These are phyloP conservation scores for Odontocolon sp. DNA, from an alignment of 2,888 invertebrate genomes.

Conservation along the genomic window DNA sequence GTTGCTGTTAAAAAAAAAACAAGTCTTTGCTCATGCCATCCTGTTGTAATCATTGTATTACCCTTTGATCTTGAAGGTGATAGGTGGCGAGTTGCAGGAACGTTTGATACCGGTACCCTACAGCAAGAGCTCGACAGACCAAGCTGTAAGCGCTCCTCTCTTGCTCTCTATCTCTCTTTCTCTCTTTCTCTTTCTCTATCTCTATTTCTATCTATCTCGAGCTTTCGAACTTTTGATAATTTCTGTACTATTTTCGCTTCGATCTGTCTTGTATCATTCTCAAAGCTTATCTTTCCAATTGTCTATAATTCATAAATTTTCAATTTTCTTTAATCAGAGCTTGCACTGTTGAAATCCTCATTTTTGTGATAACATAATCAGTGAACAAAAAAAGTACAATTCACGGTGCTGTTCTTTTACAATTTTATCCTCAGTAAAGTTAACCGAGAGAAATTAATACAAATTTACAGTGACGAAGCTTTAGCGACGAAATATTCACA, in stretches of 20 bases:
- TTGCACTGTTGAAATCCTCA: slow-evolving; percentile 75
- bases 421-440: no score
- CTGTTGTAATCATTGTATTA: slow-evolving; percentile 87
- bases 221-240: slow-evolving; percentile 59
- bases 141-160: slow-evolving; percentile 95
- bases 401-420: no score
- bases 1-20: slow-evolving; percentile 37
- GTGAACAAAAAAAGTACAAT: no score
- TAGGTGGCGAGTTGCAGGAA: slow-evolving; percentile 99
- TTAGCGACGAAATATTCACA: no score
- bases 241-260: slow-evolving; percentile 63
- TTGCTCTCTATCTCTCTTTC: slow-evolving; percentile 82
- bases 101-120: slow-evolving; percentile 99
- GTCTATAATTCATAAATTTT: slow-evolving; percentile 73
- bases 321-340: slow-evolving; percentile 72
- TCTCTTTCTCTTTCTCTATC: slow-evolving; percentile 71
- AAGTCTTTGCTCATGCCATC: slow-evolving; percentile 76
- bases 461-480: no score
- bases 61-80: slow-evolving; percentile 98
- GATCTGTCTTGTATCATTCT: slow-evolving; percentile 59
- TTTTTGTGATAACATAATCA: background rate
- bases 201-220: slow-evolving; percentile 53
- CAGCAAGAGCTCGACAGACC: slow-evolving; percentile 99
- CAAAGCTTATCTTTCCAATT: slow-evolving; percentile 61
- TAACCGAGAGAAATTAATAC: no score